A percentile compares a stretch with the other conserved stretches of the same genome.
These are phyloP conservation scores for Melanaphis sacchari DNA, from an alignment of 1,140 invertebrate species.

Conservation along the genomic window DNA sequence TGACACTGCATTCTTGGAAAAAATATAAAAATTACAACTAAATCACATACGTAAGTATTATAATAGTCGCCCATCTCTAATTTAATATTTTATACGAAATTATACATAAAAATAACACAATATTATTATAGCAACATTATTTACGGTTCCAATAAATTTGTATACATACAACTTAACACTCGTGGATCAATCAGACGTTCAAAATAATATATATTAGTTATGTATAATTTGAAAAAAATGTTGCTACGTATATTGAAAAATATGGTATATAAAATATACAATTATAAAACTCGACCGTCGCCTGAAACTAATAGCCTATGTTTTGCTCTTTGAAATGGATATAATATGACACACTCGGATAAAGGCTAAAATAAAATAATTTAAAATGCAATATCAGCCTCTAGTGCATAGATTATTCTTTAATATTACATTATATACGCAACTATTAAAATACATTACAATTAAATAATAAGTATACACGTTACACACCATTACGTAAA, in stretches of 20 bases:
- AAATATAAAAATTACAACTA: no score
- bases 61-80: no score
- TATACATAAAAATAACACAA: neutral
- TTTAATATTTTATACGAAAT: neutral
- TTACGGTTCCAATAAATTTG: no score
- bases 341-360: neutral
- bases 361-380: neutral
- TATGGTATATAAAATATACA: neutral
- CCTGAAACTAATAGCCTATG: neutral
- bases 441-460: neutral
- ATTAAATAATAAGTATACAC: neutral
- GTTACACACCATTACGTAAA: neutral
- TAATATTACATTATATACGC: neutral
- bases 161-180: neutral
- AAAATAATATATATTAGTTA: neutral
- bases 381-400: neutral
- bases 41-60: no score
- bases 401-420: neutral
- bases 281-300: neutral
- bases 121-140: no score
- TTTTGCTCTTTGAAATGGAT: no score
- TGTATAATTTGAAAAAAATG: neutral
- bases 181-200: neutral
- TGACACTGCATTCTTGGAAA: no score
- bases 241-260: neutral